Evolutionary conservation across 2,797 vertebrate species (phyloP), one percentile per base, ranked within the genome.

Genomic region (Mycteria americana): DNA sequence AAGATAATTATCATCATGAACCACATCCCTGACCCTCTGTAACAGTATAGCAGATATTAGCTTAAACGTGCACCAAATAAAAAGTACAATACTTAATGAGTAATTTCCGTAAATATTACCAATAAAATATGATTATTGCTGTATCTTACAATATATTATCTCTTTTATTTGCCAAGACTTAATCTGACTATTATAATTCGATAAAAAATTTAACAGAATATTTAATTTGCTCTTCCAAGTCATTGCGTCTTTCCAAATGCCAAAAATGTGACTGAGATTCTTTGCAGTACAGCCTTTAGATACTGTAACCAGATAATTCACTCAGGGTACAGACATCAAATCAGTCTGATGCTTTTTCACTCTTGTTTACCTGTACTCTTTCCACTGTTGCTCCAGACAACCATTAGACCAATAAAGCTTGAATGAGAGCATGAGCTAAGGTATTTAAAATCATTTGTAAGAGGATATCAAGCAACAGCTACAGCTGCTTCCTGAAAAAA

Each of bases 171-270:
- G 70, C 70, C 74, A 93, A 82, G 83, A 93, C 67, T 87, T 93
- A 89, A 95, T 95, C 54, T 89, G 76, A 86, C 84, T 92, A 95
- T 86, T 41, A 45, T 82, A 94, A 96, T 77, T 77, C 62, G 88
- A 95, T 93, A 67, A 90, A 94, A 84, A 83, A 62, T 31, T 64
- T 80, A 96, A 76, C 0, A 85, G 63, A 89, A 84, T 92, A 91
- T 86, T 94, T 73, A 57, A 93, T 97, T 91, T 91, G 59, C n/a
- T 84, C 69, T 95, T 88, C 51, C 81, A 81, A 95, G 62, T 89
- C 91, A 70, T 18, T 35, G 46, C 54, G 43, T 73, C 85, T 86
- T 95, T 85, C 64, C 60, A 91, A 92, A 93, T 53, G 46, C 59
- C 92, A 91, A 86, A 86, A 70, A n/a, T 4, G 35, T 89, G 80